Evolutionary conservation across 2,888 invertebrate genomes (phyloP).

Genomic region (Cryptops parisi): DNA sequence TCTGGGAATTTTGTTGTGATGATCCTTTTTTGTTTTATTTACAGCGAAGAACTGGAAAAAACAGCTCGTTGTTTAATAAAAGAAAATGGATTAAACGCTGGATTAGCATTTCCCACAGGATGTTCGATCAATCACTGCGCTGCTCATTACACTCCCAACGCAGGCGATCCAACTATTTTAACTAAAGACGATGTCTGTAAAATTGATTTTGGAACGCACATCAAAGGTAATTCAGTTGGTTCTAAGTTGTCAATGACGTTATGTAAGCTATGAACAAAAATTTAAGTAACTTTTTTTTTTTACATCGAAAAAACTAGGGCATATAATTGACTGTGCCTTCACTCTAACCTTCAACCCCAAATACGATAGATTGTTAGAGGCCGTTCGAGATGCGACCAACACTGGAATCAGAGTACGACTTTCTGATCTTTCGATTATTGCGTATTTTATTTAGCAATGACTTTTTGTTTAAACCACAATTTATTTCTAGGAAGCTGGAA

Average conservation of each 20-base stretch:
- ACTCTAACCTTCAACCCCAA: conserved; percentile 93
- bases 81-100: conserved; percentile 89
- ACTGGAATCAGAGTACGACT: conserved; percentile 66
- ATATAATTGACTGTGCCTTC: conserved; percentile 98
- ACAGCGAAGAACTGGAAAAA: conserved; percentile 73
- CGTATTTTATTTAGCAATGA: neutral
- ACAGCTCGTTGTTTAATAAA: conserved; percentile 81
- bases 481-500: conserved; percentile 55
- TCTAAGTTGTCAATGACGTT: neutral
- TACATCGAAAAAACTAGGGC: conserved; percentile 33
- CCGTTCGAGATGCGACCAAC: conserved; percentile 95
- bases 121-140: conserved; percentile 99
- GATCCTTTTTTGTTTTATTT: conserved; percentile 15
- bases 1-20: too few relatives aligned
- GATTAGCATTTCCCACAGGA: conserved; percentile 56
- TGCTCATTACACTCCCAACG: conserved; percentile 98
- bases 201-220: conserved; percentile 97
- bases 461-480: neutral
- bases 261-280: neutral
- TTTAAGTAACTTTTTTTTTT: conserved; percentile 10
- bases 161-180: conserved; percentile 88
- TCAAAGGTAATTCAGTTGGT: conserved; percentile 51
- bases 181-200: conserved; percentile 95
- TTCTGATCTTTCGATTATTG: neutral
- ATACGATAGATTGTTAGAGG: conserved; percentile 83